Evolutionary conservation across 2,113 vertebrate genomes (phyloP).

Genomic region (Rallus limicola): DNA sequence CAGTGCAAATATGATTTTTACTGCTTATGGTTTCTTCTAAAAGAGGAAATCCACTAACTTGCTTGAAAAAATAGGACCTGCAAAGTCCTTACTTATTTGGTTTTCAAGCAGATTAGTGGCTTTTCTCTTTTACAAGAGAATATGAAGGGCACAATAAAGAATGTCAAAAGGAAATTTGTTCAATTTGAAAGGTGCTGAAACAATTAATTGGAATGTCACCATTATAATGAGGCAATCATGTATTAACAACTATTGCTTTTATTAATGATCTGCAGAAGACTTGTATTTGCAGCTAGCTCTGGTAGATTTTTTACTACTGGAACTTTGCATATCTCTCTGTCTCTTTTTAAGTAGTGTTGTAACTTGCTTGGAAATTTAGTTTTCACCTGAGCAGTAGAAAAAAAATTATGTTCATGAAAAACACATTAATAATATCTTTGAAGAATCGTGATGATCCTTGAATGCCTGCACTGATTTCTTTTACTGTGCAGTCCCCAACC

Average conservation of each 20-base stretch:
- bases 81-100: not conserved
- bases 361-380: constrained; percentile 62
- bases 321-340: constrained; percentile 33
- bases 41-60: not conserved
- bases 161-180: constrained; percentile 41
- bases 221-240: constrained; percentile 66
- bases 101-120: not conserved
- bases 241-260: constrained; percentile 65
- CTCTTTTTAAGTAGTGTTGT: constrained; percentile 49
- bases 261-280: constrained; percentile 67
- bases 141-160: constrained; percentile 8
- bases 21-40: not conserved
- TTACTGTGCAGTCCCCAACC: not conserved
- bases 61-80: not conserved
- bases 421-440: constrained; percentile 48
- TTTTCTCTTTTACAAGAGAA: constrained; percentile 18
- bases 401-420: constrained; percentile 29
- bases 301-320: constrained; percentile 17
- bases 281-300: constrained; percentile 30
- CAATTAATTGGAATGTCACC: constrained; percentile 61
- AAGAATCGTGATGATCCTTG: constrained; percentile 1
- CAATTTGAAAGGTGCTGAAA: constrained; percentile 59
- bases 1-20: not conserved
- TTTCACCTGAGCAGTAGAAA: constrained; percentile 61
- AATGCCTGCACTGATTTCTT: constrained; percentile 26